Evolutionary conservation across 1,140 invertebrate species (phyloP).

Genomic region (Camponotus pennsylvanicus): DNA sequence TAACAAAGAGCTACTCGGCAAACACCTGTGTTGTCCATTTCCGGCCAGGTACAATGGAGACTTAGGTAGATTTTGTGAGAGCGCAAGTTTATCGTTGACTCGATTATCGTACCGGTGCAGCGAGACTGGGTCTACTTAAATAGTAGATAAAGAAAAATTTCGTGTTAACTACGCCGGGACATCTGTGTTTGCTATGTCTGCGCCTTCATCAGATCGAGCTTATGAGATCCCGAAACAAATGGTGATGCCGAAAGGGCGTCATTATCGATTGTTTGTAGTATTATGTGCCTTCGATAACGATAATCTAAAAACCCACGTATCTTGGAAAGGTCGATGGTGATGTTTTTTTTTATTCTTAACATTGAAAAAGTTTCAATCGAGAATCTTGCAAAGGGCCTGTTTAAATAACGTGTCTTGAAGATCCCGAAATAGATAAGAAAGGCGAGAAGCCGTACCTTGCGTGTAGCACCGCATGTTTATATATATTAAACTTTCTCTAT

Average conservation of each 20-base stretch:
- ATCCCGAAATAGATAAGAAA: slow-evolving; percentile 28
- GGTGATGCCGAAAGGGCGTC: slow-evolving; percentile 38
- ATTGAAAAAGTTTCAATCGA: slow-evolving; percentile 24
- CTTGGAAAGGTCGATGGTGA: background rate
- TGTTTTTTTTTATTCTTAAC: background rate
- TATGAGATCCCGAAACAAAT: slow-evolving; percentile 14
- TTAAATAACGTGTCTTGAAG: slow-evolving; percentile 33
- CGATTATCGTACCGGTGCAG: slow-evolving; percentile 15
- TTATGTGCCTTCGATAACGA: slow-evolving; percentile 62
- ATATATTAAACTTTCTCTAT: no score
- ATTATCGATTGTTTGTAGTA: slow-evolving; percentile 70
- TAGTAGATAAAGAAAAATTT: slow-evolving; percentile 57
- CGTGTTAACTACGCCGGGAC: background rate
- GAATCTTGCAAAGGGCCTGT: background rate
- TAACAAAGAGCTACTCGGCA: slow-evolving; percentile 41
- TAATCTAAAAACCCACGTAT: slow-evolving; percentile 38
- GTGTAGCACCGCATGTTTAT: slow-evolving; percentile 35
- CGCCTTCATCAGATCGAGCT: background rate
- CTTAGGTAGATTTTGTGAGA: background rate
- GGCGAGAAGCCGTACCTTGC: slow-evolving; percentile 6
- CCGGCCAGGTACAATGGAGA: background rate
- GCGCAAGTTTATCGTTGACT: background rate
- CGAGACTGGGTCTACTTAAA: slow-evolving; percentile 36
- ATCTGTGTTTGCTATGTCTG: slow-evolving; percentile 63
- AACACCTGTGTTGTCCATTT: slow-evolving; percentile 39